Percentiles rank a stretch among this genome's conserved stretches.
These are phyloP conservation scores for Chloroclysta siterata DNA, from an alignment of 2,888 invertebrate genomes.

Conservation along the genomic window DNA sequence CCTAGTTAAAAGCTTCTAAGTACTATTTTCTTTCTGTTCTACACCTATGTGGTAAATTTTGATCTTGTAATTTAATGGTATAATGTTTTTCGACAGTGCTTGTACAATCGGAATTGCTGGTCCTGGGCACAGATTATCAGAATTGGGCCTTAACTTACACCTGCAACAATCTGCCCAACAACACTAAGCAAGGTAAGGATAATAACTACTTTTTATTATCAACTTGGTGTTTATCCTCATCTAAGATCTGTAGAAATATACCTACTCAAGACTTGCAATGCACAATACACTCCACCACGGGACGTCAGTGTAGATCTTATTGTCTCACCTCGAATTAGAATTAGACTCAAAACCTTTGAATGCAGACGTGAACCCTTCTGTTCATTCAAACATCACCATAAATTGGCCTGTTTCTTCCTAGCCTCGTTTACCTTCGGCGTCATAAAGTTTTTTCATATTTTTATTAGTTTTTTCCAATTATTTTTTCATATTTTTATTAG, in stretches of 20 bases:
- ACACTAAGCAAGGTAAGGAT: constrained; percentile 74
- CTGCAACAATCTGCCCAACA: constrained; percentile 78
- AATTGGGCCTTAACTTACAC: constrained; percentile 87
- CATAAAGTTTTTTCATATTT: too few species aligned
- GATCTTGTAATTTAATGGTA: neutral
- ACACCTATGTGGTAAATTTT: neutral
- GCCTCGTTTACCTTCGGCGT: neutral
- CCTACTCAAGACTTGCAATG: too few species aligned
- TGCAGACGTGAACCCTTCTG: too few species aligned
- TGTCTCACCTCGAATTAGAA: too few species aligned
- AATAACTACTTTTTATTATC: neutral
- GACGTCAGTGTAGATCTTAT: too few species aligned
- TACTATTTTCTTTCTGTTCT: neutral
- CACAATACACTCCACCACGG: too few species aligned
- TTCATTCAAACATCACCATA: too few species aligned
- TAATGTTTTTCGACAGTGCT: constrained; percentile 7
- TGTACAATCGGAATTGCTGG: constrained; percentile 64
- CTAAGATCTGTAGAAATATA: too few species aligned
- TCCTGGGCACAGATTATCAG: constrained; percentile 87
- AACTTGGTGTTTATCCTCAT: neutral
- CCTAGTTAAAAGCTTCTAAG: too few species aligned
- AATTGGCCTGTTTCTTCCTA: neutral
- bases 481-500: neutral
- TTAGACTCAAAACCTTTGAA: too few species aligned
- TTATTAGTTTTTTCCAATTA: too few species aligned